Evolutionary conservation across 2,888 invertebrate genomes (phyloP).

Genomic region (Tupiocoris notatus): DNA sequence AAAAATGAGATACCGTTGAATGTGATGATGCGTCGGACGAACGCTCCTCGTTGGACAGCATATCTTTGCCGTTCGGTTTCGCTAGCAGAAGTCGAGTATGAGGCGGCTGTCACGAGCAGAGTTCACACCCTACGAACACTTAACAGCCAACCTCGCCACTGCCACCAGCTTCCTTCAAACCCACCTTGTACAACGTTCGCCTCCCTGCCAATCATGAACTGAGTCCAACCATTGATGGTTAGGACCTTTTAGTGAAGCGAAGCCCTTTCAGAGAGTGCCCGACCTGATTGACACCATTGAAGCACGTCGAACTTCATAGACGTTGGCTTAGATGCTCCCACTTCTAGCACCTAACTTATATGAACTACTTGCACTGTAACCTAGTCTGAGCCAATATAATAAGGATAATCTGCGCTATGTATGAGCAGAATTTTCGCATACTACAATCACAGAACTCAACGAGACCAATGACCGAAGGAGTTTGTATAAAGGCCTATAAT

Average conservation of each 20-base stretch:
- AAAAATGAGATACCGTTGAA: neutral
- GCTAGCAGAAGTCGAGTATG: neutral
- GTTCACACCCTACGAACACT: neutral
- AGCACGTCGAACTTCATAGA: slow-evolving; percentile 2
- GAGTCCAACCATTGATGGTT: slow-evolving; percentile 33
- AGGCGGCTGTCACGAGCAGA: neutral
- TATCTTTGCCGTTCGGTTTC: neutral
- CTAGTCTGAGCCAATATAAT: too few species aligned
- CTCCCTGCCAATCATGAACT: neutral
- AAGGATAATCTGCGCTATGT: too few species aligned
- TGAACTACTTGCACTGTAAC: too few species aligned
- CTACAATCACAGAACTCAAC: too few species aligned
- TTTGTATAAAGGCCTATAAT: too few species aligned
- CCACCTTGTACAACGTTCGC: neutral
- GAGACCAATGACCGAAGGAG: too few species aligned
- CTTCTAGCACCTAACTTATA: too few species aligned
- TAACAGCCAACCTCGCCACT: neutral
- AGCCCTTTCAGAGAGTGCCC: slow-evolving; percentile 19
- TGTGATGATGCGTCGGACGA: neutral
- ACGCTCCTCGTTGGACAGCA: neutral
- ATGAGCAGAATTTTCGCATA: too few species aligned
- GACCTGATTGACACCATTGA: slow-evolving; percentile 18
- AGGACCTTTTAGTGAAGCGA: neutral
- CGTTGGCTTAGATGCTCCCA: neutral
- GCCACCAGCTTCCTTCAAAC: neutral